Conservation (phyloP, 1,140 invertebrate genomes). For the Drosophila serrata region DNA sequence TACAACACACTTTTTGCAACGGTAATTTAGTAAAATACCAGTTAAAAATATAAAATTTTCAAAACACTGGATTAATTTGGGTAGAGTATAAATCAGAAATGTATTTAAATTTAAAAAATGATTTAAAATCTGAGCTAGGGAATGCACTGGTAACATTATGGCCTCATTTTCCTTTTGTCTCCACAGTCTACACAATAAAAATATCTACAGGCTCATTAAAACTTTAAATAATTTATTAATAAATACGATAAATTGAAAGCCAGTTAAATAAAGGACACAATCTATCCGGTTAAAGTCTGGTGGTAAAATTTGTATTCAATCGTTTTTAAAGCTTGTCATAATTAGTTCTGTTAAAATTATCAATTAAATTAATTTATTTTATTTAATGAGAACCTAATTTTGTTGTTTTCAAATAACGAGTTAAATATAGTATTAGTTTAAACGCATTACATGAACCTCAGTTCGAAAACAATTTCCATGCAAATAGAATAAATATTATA, state of each 20-base stretch:
- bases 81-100: neutral
- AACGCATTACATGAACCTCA: neutral
- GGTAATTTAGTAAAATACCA: neutral
- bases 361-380: neutral
- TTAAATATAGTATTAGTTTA: neutral
- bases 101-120: neutral
- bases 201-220: neutral
- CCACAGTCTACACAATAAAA: neutral
- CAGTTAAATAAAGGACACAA: neutral
- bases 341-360: too few relatives aligned
- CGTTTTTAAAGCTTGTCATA: neutral
- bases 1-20: neutral
- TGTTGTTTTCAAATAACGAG: neutral
- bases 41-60: neutral
- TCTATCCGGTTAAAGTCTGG: neutral
- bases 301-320: too few relatives aligned
- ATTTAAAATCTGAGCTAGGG: neutral
- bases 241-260: too few relatives aligned
- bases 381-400: neutral
- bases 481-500: too few relatives aligned
- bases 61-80: neutral
- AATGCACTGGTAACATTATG: neutral
- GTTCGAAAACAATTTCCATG: neutral
- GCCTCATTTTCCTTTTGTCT: neutral
- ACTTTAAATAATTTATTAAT: neutral